Conservation (phyloP, 2,797 vertebrate species). For the Gymnopithys bicolor region DNA sequence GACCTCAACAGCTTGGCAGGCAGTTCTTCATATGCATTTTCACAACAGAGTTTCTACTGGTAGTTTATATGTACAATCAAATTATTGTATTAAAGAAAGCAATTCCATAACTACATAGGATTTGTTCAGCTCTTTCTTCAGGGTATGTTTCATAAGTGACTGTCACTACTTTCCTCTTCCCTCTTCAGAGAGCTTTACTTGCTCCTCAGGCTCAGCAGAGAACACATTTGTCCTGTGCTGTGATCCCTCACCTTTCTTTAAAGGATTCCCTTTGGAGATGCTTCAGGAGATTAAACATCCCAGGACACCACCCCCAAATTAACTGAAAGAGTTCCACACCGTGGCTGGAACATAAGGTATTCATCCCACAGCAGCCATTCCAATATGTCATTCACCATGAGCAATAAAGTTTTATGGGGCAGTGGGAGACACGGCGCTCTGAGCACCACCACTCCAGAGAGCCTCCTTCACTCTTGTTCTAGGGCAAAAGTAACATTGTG, state of each 20-base stretch:
- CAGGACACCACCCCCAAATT: neutral
- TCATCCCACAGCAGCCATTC: conserved; percentile 20
- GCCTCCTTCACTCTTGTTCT: neutral
- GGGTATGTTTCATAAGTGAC: neutral
- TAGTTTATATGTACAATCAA: neutral
- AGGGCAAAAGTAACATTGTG: neutral
- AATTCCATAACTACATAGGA: neutral
- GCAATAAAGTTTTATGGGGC: conserved; percentile 46
- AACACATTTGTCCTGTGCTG: neutral
- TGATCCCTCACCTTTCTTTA: neutral
- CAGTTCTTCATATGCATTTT: neutral
- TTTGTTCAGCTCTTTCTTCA: neutral
- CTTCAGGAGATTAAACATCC: neutral
- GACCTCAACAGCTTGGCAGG: neutral
- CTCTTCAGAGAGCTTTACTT: neutral
- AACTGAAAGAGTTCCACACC: neutral
- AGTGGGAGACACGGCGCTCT: neutral
- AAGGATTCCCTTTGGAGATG: neutral
- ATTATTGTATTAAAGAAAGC: neutral
- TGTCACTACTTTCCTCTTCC: neutral
- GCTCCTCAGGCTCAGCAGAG: neutral
- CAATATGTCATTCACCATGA: conserved; percentile 7
- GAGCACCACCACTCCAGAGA: neutral
- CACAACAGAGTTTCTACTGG: neutral
- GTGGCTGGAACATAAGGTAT: conserved; percentile 32